phyloP scores from a whole-genome alignment of 2,888 invertebrate species.

The Plebejus anna region DNA sequence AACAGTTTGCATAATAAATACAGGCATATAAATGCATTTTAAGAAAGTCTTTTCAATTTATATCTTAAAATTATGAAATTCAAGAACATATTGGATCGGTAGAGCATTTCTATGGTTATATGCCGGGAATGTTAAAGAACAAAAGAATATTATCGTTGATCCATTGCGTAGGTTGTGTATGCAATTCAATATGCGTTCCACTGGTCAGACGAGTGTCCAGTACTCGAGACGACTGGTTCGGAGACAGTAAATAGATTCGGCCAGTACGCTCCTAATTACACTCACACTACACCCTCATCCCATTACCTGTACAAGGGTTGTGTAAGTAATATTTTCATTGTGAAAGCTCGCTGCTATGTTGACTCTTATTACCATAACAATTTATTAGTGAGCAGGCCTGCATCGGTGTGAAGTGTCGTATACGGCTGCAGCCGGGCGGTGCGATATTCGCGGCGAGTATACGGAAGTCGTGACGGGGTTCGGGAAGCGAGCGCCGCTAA shows the following conservation, averaged over 20 bases:
- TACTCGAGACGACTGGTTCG: constrained; percentile 37
- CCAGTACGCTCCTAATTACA: constrained; percentile 34
- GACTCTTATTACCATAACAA: background rate
- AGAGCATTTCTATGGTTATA: background rate
- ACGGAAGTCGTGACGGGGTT: constrained; percentile 57
- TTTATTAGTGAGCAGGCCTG: background rate
- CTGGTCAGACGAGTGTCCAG: constrained; percentile 42
- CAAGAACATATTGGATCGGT: background rate
- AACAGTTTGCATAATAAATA: background rate
- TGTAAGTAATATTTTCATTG: background rate
- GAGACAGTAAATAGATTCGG: constrained; percentile 38
- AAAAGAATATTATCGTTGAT: constrained; percentile 38
- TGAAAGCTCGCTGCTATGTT: background rate
- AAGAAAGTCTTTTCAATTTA: background rate
- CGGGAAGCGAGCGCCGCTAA: constrained; percentile 66
- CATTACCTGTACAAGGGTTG: constrained; percentile 1
- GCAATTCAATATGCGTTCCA: constrained; percentile 40
- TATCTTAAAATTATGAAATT: background rate
- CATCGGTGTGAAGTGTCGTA: background rate
- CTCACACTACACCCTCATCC: constrained; percentile 4
- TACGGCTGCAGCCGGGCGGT: background rate
- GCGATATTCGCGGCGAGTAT: constrained; percentile 55
- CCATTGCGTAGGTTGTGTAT: constrained; percentile 42
- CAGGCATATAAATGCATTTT: background rate
- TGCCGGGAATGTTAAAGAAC: background rate